Base-by-base conservation (phyloP, 2,888 invertebrate species). In the Ophonus ardosiacus region DNA sequence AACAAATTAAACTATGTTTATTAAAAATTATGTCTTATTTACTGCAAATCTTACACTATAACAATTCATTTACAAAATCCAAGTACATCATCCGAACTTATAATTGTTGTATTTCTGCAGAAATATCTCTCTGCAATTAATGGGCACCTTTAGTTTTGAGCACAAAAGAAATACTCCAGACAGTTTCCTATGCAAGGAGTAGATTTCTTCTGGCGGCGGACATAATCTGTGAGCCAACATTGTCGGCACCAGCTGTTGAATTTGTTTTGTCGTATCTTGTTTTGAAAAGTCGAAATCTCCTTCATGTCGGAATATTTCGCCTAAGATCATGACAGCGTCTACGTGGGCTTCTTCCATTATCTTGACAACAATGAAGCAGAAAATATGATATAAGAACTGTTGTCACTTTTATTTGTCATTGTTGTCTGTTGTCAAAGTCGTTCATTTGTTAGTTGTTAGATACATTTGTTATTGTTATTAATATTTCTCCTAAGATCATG, bases 171-270 rank as follows among this genome's bases (percentile, higher is more conserved):
- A 99, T 13, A 98, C 95, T 0, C 99, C 99, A 0, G 99, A 98
- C 71, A 99, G 93, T 92, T 99, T 99, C 85, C 99, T 94, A 90
- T 99, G 99, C 18, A 99, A 93, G 0, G 99, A 99, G 92, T 99
- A 99, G 87, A 98, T 97, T 92, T 99, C 99, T 91, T 99, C 99
- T 0, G 99, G 99, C 0, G 99, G 99, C 0, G 99, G 98, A 86
- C 98, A 98, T 0, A 99, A 93, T 21, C 99, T 93, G 90, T 99
- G 98, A 65, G 95, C 95, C 80, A 99, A 92, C 94, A 99, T 98
- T 0, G 98, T 97, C 0, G 99, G 99, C 0, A 99, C 96, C 18
- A 97, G 91, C 4, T 95, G 92, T 87, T 98, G 97, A 86, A 99
- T 96, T 71, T 94, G 91, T n/a, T 93, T 91, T 1, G 96, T 96